These are phyloP conservation scores for Gastrophysa polygoni DNA, from an alignment of 2,888 invertebrate species.

Conservation along the genomic window DNA sequence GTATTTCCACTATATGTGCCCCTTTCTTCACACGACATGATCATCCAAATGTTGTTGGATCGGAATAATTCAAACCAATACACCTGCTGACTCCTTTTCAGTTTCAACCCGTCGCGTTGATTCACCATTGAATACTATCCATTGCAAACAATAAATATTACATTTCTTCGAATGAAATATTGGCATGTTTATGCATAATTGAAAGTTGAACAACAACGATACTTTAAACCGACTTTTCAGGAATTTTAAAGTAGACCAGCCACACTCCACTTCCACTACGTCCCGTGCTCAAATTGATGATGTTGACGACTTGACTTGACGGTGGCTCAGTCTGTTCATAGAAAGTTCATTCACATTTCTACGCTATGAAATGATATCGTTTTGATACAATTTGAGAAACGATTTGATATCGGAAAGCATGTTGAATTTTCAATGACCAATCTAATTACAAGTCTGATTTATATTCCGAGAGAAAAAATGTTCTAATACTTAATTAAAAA, in stretches of 20 bases:
- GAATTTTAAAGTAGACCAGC: constrained; percentile 37
- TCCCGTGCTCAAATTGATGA: constrained; percentile 54
- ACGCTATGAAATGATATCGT: background rate
- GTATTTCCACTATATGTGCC: constrained; percentile 59
- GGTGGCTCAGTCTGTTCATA: constrained; percentile 51
- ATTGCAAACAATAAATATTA: constrained; percentile 38
- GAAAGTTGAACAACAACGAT: constrained; percentile 31
- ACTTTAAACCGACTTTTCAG: constrained; percentile 44
- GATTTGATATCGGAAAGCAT: background rate
- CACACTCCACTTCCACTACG: constrained; percentile 37
- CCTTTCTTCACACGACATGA: constrained; percentile 61
- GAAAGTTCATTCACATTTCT: constrained; percentile 52
- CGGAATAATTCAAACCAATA: constrained; percentile 51
- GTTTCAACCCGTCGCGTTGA: constrained; percentile 46
- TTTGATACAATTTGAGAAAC: background rate
- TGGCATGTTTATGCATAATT: constrained; percentile 32
- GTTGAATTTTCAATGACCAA: background rate
- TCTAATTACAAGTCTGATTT: background rate
- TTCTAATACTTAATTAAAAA: background rate
- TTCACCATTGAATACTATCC: constrained; percentile 47
- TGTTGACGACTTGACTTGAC: too few species aligned
- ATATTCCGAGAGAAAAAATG: background rate
- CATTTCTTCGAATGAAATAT: constrained; percentile 35
- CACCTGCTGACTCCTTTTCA: constrained; percentile 55
- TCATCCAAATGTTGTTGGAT: constrained; percentile 36